A percentile compares a stretch with the other conserved stretches of the same genome.
These are phyloP conservation scores for Bostrychus sinensis DNA, from an alignment of 2,113 vertebrate species.

Conservation along the genomic window DNA sequence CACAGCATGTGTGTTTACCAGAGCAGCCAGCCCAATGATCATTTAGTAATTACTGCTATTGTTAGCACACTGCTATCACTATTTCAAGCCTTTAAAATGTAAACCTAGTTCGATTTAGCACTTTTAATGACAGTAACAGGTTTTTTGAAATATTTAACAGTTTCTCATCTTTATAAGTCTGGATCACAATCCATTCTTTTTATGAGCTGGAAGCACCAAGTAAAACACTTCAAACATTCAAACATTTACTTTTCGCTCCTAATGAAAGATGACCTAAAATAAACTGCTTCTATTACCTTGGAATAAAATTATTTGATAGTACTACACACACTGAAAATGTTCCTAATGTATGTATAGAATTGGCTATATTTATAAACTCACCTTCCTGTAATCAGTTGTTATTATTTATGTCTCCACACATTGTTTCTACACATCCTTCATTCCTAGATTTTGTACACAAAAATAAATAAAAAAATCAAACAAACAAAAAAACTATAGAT, in stretches of 20 bases:
- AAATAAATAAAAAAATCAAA: no score
- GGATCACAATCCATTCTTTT: neutral
- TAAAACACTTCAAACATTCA: constrained; percentile 1
- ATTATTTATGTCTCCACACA: no score
- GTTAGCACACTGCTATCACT: constrained; percentile 47
- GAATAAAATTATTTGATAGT: no score
- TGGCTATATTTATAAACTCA: no score
- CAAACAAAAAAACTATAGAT: no score
- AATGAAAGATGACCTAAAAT: no score
- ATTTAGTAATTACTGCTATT: constrained; percentile 65
- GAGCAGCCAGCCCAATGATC: constrained; percentile 44
- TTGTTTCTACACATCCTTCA: no score
- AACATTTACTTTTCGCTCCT: neutral
- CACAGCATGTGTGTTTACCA: constrained; percentile 63
- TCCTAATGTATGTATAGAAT: no score
- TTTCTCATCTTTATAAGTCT: neutral
- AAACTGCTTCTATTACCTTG: no score
- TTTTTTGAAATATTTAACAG: neutral
- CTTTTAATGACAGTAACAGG: constrained; percentile 11
- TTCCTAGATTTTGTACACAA: no score
- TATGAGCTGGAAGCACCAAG: neutral
- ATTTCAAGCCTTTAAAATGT: constrained; percentile 32
- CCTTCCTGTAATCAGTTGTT: no score
- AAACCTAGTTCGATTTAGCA: constrained; percentile 22
- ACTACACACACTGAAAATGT: no score